Evolutionary conservation across 2,888 invertebrate species (phyloP), one percentile per base, ranked within the genome.

Genomic region (Orgyia antiqua): DNA sequence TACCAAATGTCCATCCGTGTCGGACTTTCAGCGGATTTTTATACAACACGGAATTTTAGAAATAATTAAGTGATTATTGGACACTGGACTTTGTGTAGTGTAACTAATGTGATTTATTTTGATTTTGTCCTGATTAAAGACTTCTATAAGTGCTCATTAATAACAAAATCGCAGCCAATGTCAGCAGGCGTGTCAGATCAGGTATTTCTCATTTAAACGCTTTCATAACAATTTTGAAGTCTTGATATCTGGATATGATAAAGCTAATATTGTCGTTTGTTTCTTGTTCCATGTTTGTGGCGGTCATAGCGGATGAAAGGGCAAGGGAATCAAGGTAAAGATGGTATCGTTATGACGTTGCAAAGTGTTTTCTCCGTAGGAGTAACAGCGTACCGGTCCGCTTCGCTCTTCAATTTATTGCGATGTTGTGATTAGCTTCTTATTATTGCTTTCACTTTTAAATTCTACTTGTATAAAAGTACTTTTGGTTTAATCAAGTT

Each of bases 181-280:
- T 94, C 93, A 92, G 92, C 94, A 92, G 93, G 93, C 93, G 93
- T 93, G 92, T 92, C 93, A 91, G 93, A 94, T 89, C 93, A 93
- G 93, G 93, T 93, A 93, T 87, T 77, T 82, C 64, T 55, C 63
- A 63, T 77, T 72, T 71, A 56, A 47, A 50, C 56, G 51, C 63
- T 51, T 64, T 2, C 5, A 19, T 69, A 59, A 54, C 55, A 44
- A 39, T 62, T 60, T 65, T 63, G 4, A 23, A 58, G 44, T 56
- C 41, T 36, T 30, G 36, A 36, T 34, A 48, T 46, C 33, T 31
- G 44, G 39, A 52, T 53, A 47, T 45, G 38, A 35, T 41, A 34
- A 51, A 42, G 44, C 43, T 68, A 60, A 58, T 58, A 51, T 55
- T 58, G 55, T 58, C 52, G 45, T 64, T 69, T 71, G 58, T 73